Evolutionary conservation across 2,888 invertebrate species (phyloP), one percentile per base, ranked within the genome.

Genomic region (Trypoxylon attenuatum): DNA sequence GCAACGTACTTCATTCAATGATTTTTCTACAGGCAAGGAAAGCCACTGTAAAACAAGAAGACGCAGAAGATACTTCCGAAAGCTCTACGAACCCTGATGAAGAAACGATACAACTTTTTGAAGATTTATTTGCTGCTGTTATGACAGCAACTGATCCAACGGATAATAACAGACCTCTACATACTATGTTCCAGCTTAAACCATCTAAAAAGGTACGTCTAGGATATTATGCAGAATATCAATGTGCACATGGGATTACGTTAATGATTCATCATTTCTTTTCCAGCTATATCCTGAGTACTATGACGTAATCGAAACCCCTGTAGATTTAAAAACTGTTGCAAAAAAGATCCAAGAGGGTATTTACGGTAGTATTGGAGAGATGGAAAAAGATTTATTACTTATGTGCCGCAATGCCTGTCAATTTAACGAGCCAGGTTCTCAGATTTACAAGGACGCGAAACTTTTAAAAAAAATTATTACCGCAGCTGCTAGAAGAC

Each of bases 371-470:
- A 91, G 88, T 69, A 86, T 99, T 27, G 89, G 89, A 43, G 96
- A 97, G 55, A 90, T 99, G 89, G 98, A 98, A 86, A 92, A 92
- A 67, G 99, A 99, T 89, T 88, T 99, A 33, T 87, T 94, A 71
- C 89, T 95, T 52, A 96, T 99, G 94, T 95, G 95, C 46, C 93
- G 94, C 73, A 99, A 99, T 87, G 99, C 99, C 0, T 98, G 97
- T 84, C 90, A 92, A 15, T 99, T 97, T 84, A 99, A 99, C 86
- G 98, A 98, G 83, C 97, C 99, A 0, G 97, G 97, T 1, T 98
- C 98, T 10, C 94, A 94, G 84, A 98, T 99, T 77, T 98, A 97
- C 84, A 97, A 96, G 87, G 97, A 98, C 87, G 97, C 98, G 0
- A 96, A 96, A 83, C 90, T 92, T 19, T 88, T 99, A 54, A 94